Conservation (phyloP, 1,140 invertebrate genomes). For the Microvelia longipes region DNA sequence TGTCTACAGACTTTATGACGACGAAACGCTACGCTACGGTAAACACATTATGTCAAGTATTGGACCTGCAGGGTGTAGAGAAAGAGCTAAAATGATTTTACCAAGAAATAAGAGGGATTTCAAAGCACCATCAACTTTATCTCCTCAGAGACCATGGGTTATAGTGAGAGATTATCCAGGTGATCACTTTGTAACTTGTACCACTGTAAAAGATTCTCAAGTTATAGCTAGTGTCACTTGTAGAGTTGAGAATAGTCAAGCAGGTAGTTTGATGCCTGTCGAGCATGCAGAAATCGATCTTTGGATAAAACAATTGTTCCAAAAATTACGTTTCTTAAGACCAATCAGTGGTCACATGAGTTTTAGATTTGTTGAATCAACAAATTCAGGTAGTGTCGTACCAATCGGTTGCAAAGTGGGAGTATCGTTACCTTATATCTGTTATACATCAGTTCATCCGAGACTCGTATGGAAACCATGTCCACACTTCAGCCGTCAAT, state of each 20-base stretch:
- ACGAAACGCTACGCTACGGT: slow-evolving; percentile 41
- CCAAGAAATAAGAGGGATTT: slow-evolving; percentile 43
- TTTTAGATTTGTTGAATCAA: slow-evolving; percentile 44
- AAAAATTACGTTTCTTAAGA: slow-evolving; percentile 38
- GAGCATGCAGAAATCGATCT: slow-evolving; percentile 46
- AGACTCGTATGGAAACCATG: slow-evolving; percentile 45
- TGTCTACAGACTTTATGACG: slow-evolving; percentile 48
- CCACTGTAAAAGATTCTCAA: slow-evolving; percentile 54
- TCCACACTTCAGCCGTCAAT: slow-evolving; percentile 39
- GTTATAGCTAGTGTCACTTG: slow-evolving; percentile 65
- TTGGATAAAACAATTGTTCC: slow-evolving; percentile 56
- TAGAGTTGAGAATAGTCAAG: slow-evolving; percentile 43
- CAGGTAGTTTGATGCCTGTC: slow-evolving; percentile 49
- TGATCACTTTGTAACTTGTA: slow-evolving; percentile 59
- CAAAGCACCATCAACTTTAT: slow-evolving; percentile 30
- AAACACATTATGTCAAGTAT: slow-evolving; percentile 52
- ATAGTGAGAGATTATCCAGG: slow-evolving; percentile 54
- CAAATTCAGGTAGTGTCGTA: slow-evolving; percentile 29
- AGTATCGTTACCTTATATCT: slow-evolving; percentile 58
- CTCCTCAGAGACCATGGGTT: slow-evolving; percentile 53
- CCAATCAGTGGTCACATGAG: slow-evolving; percentile 57
- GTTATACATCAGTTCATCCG: slow-evolving; percentile 48
- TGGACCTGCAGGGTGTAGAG: slow-evolving; percentile 49
- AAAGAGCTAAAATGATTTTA: slow-evolving; percentile 46
- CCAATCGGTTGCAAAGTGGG: slow-evolving; percentile 54